Base-by-base conservation (phyloP, 2,888 invertebrate species). In the Euzophera pinguis region DNA sequence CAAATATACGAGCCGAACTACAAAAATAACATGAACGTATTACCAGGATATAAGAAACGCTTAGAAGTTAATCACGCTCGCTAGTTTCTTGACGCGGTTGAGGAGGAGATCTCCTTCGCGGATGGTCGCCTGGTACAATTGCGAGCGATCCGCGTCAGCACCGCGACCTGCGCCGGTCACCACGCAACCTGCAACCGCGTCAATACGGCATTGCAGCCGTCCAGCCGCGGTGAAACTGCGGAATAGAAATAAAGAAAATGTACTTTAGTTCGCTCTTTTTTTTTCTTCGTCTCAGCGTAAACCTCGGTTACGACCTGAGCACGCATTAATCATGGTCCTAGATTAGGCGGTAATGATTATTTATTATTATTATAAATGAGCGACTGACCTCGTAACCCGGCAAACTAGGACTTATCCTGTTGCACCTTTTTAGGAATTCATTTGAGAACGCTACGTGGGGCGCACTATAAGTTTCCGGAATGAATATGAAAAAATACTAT, bases 11-110 rank as follows among this genome's bases (percentile, higher is more conserved):
- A 32, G 8, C 32, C 32, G 5, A 22, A 22, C 22, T 22, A 22
- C 22, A 5, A 22, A 22, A 22, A 22, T 22, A n/a, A 32, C 39
- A 10, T 2, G 16, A 27, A 22, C 51, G 43, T 45, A 16, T 55
- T 60, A 65, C 64, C 57, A 64, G 59, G 55, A 12, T 9, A 10
- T 22, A 47, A 61, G 53, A 34, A 10, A 50, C 10, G 8, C 92
- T 22, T 94, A 97, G 91, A 99, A 99, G 91, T 99, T 99, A 83
- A 99, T 99, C 67, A 99, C 99, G 78, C 99, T 94, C 66, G 99
- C 99, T 55, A 99, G 92, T 87, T 99, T 99, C 90, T 99, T 99
- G 67, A 99, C 97, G 73, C 99, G 94, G 84, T 99, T 99, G 57
- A 99, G 93, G 8, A 99, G 92, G 56, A 99, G 92, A 87, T 99